Evolutionary conservation across 2,113 vertebrate genomes (phyloP).

Genomic region (Chrysochloris asiatica): DNA sequence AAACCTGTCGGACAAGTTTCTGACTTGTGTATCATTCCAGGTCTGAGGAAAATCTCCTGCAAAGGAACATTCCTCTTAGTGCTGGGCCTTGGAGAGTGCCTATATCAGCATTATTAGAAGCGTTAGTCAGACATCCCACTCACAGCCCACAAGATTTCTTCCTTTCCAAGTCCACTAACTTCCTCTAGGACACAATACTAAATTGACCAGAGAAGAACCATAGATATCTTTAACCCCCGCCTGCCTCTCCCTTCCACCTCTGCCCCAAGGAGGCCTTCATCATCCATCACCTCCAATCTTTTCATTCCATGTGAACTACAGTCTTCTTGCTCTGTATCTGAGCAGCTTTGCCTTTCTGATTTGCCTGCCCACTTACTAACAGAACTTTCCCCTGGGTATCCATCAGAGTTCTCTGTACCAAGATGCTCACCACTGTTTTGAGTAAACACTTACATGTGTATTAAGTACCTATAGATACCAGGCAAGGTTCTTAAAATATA

Average conservation of each 20-base stretch:
- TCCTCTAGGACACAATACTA: background rate
- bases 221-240: background rate
- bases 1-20: background rate
- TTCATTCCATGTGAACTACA: background rate
- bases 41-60: background rate
- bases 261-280: too few relatives aligned
- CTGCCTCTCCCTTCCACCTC: background rate
- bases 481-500: background rate
- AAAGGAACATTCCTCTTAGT: background rate
- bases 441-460: background rate
- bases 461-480: background rate
- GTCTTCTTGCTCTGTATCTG: too few relatives aligned
- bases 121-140: fast-evolving
- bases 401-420: background rate
- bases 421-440: background rate
- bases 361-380: background rate
- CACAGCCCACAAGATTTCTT: background rate
- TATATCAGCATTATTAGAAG: background rate
- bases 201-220: background rate
- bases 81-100: background rate
- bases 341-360: background rate
- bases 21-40: conserved; percentile 25
- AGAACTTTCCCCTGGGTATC: background rate
- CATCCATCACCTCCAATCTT: too few relatives aligned
- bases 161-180: background rate